A percentile compares a stretch with the other conserved stretches of the same genome.
Evolutionary conservation across 1,140 invertebrate genomes (phyloP).

Genomic region (Leptopilina boulardi): DNA sequence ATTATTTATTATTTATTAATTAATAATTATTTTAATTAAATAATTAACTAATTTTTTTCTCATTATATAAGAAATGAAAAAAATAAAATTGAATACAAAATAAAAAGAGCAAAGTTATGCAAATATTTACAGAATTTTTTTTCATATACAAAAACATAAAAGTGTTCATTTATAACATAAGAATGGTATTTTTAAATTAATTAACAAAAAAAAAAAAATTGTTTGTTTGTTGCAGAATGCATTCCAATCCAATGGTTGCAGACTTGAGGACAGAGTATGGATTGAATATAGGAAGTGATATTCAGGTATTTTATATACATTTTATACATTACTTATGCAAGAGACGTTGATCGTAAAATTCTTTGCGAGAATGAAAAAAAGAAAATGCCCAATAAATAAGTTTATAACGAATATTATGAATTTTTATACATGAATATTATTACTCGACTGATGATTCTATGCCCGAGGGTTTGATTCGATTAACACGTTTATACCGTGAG

Average conservation of each 20-base stretch:
- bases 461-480: neutral
- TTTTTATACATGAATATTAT: neutral
- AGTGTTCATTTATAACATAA: neutral
- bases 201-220: neutral
- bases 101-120: neutral
- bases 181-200: neutral
- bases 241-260: neutral
- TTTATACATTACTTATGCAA: neutral
- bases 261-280: neutral
- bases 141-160: neutral
- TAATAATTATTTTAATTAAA: no score
- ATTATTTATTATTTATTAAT: no score
- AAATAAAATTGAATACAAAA: neutral
- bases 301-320: neutral
- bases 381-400: slow-evolving; percentile 1
- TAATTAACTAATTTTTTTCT: no score
- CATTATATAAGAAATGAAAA: no score
- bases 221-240: slow-evolving; percentile 6
- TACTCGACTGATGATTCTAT: neutral
- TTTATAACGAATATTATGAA: slow-evolving; percentile 6
- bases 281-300: slow-evolving; percentile 3
- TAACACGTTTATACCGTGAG: neutral
- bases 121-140: neutral
- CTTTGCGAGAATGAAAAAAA: neutral
- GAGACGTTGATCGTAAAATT: neutral